Evolutionary conservation across 2,797 vertebrate species (phyloP), one percentile per base, ranked within the genome.

Genomic region (Pseudochirops cupreus): DNA sequence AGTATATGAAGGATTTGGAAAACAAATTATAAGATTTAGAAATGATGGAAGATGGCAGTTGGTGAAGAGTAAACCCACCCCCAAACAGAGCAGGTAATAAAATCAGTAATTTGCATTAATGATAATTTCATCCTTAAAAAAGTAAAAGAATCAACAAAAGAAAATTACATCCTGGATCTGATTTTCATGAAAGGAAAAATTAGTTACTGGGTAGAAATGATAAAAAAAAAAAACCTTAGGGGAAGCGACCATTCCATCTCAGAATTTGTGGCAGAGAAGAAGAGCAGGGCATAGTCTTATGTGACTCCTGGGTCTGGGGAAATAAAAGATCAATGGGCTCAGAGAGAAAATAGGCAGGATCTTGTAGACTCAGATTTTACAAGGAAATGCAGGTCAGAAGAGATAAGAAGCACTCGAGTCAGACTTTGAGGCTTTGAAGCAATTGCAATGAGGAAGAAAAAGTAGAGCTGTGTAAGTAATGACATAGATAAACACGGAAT

Each of bases 161-260:
- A 74, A 82, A 82, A 82, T 9, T n/a, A 24, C n/a, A 82, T 82
- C 46, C 6, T 82, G 18, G 14, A 82, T n/a, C 33, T 67, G 59
- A 62, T 74, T n/a, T 67, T 74, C 62, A 74, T 74, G 33, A 74
- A n/a, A 82, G 67, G n/a, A 82, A 82, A 82, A 82, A 82, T 39
- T 39, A 82, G n/a, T 82, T 82, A 82, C n/a, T 82, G n/a, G n/a
- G n/a, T 9, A 46, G n/a, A 82, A 39, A 46, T 82, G n/a, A 7
- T 46, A 18, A 82, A n/a, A 46, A 82, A 46, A 46, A 46, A 46
- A 46, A 46, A 2, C 18, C 7, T 24, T 82, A 82, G n/a, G n/a
- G n/a, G 18, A 82, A 82, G 29, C 3, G 2, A 82, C n/a, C 67
- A 39, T 46, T 24, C 18, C 67, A 82, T 46, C 67, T 82, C 18